Conservation (phyloP, 2,888 invertebrate genomes). For the Aphrophora alni region DNA sequence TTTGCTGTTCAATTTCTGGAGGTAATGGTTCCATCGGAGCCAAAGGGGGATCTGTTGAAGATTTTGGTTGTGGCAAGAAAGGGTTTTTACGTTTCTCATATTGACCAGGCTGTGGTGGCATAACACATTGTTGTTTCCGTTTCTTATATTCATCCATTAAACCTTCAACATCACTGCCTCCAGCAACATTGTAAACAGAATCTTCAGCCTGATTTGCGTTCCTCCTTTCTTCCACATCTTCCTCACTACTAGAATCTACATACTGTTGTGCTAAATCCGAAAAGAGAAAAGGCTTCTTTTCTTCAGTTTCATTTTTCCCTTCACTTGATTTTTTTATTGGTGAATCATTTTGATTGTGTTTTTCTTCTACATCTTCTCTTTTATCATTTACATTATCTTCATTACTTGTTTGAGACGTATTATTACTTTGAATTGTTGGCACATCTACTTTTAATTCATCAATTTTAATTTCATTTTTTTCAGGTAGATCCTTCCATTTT, state of each 20-base stretch:
- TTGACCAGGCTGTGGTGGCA: constrained; percentile 54
- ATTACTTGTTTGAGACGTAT: constrained; percentile 13
- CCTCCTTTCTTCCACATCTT: constrained; percentile 20
- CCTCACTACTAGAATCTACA: constrained; percentile 38
- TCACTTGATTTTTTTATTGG: constrained; percentile 25
- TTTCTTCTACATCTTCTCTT: constrained; percentile 42
- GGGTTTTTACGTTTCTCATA: constrained; percentile 55
- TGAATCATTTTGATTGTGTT: constrained; percentile 21
- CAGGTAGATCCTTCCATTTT: constrained; percentile 52
- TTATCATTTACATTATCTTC: constrained; percentile 35
- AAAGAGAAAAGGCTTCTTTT: constrained; percentile 40
- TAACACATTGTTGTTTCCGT: constrained; percentile 60
- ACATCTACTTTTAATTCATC: constrained; percentile 18
- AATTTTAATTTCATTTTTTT: constrained; percentile 24
- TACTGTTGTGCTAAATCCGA: constrained; percentile 42
- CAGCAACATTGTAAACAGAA: constrained; percentile 31
- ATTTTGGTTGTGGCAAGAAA: constrained; percentile 49
- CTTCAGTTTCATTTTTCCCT: constrained; percentile 12
- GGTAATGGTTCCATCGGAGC: constrained; percentile 73
- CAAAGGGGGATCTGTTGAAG: constrained; percentile 54
- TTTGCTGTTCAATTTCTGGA: constrained; percentile 83
- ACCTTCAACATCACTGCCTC: constrained; percentile 39
- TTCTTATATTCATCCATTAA: constrained; percentile 63
- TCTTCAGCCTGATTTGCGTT: constrained; percentile 23
- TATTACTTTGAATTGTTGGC: not conserved